phyloP scores from a whole-genome alignment of 23 tunicate genomes.

The Pegea sp. region DNA sequence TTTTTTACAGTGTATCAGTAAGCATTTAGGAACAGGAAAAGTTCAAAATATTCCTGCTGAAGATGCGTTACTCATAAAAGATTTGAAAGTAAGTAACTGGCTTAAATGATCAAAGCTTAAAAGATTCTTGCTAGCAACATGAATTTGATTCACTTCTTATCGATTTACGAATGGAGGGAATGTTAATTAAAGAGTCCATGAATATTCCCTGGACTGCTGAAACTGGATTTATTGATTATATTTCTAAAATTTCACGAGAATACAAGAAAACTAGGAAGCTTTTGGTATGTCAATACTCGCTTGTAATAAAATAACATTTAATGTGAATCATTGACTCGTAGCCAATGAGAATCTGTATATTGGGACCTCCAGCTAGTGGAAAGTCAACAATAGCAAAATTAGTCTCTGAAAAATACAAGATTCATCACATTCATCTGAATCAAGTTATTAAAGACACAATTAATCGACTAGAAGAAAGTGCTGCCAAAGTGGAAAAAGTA shows the following conservation, averaged over 20 bases:
- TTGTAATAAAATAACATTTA: neutral
- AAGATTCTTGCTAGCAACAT: conserved; percentile 28
- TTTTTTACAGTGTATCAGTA: conserved; percentile 74
- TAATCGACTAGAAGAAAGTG: conserved; percentile 57
- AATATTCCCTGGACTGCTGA: conserved; percentile 88
- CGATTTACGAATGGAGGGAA: conserved; percentile 86
- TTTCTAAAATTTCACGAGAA: conserved; percentile 48
- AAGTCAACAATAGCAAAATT: conserved; percentile 48
- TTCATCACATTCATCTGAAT: conserved; percentile 80
- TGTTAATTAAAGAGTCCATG: conserved; percentile 73
- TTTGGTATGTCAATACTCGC: conserved; percentile 44
- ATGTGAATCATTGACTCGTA: neutral
- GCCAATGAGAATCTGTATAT: conserved; percentile 86
- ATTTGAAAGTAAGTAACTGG: conserved; percentile 26
- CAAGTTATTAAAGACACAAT: conserved; percentile 75
- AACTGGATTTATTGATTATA: conserved; percentile 74
- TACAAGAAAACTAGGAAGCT: conserved; percentile 85
- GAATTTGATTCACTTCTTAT: conserved; percentile 79
- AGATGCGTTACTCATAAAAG: conserved; percentile 81
- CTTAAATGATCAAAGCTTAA: neutral
- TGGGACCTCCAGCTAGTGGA: conserved; percentile 94
- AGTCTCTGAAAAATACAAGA: conserved; percentile 66
- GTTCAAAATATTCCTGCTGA: conserved; percentile 81
- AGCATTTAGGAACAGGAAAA: conserved; percentile 70
- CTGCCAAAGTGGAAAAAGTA: conserved; percentile 42